phyloP scores from a whole-genome alignment of 1,140 invertebrate genomes.

The Elymnias hypermnestra region DNA sequence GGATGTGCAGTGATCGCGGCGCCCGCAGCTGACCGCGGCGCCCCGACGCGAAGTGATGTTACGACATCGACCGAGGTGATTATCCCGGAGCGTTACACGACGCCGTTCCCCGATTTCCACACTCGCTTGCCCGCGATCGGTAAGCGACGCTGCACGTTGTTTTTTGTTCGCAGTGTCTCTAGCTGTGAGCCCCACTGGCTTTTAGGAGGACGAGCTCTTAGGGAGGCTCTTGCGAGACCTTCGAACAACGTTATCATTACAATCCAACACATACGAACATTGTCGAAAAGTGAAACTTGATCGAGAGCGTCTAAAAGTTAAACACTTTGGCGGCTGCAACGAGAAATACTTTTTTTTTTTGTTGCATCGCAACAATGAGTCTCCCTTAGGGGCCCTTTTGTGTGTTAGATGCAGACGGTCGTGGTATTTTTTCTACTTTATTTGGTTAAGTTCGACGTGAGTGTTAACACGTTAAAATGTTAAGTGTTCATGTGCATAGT shows the following conservation, averaged over 20 bases:
- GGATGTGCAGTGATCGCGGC: slow-evolving; percentile 64
- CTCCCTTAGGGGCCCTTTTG: slow-evolving; percentile 45
- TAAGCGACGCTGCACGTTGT: slow-evolving; percentile 57
- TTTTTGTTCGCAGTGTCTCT: slow-evolving; percentile 43
- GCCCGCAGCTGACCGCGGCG: slow-evolving; percentile 59
- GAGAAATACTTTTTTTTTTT: slow-evolving; percentile 52
- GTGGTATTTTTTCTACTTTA: slow-evolving; percentile 24
- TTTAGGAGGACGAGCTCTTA: too few relatives aligned
- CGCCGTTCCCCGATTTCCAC: slow-evolving; percentile 35
- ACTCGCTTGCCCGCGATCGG: slow-evolving; percentile 39
- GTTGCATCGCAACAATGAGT: slow-evolving; percentile 53
- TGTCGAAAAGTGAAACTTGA: too few relatives aligned
- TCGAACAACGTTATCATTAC: too few relatives aligned
- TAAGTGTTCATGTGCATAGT: too few relatives aligned
- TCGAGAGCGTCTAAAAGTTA: too few relatives aligned
- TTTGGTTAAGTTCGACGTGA: neutral
- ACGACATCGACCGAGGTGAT: slow-evolving; percentile 70
- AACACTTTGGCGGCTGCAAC: slow-evolving; percentile 26
- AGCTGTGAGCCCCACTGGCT: too few relatives aligned
- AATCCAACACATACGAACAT: too few relatives aligned
- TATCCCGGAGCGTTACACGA: slow-evolving; percentile 58
- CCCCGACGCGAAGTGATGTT: slow-evolving; percentile 67
- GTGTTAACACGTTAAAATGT: neutral
- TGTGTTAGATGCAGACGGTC: slow-evolving; percentile 32
- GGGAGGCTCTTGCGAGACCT: too few relatives aligned